Base-by-base conservation (phyloP, 2,113 vertebrate species). In the Regulus satrapa region DNA sequence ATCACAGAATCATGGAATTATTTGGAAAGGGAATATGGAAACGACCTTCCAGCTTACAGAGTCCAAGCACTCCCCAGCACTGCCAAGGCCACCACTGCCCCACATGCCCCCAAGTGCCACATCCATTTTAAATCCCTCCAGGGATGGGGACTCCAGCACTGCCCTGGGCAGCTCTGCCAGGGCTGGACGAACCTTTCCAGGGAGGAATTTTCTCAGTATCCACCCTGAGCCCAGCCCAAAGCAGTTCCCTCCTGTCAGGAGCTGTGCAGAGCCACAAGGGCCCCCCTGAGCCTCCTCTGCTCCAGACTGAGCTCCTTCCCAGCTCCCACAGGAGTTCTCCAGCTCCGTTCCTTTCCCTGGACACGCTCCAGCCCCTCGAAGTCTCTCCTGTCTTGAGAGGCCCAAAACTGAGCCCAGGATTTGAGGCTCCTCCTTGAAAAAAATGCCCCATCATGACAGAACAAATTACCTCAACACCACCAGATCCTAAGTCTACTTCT, bases 351-450 rank as follows among this genome's bases (percentile, higher is more conserved):
- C 41, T 40, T 19, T 2, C 59, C 16, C 61, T 19, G 25, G 14
- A 5, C 20, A 19, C 2, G 0, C 41, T 55, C 51, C 62, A 66
- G 20, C 40, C 20, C 41, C 41, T 67, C n/a, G 1, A 3, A 0
- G 18, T 5, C 63, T 12, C 13, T 55, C 40, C 8, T 10, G 9
- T 1, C 20, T 1, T 13, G 21, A 58, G 21, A 12, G 3, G 3
- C 43, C 21, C 49, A 56, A 34, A 80, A 38, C 32, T 14, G 36
- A 16, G 7, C 51, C 32, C 45, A 52, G 32, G 16, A 51, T 59
- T 18, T 43, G 32, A 58, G 36, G 16, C 1, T 40, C 46, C 31
- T 61, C 36, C 51, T 34, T 15, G 20, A 8, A 32, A 62, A 32
- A 62, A 64, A 36, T 5, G n/a, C 17, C 41, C 12, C 36, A 5